Evolutionary conservation across 2,888 invertebrate species (phyloP), one percentile per base, ranked within the genome.

Genomic region (Stenoptilia bipunctidactyla): DNA sequence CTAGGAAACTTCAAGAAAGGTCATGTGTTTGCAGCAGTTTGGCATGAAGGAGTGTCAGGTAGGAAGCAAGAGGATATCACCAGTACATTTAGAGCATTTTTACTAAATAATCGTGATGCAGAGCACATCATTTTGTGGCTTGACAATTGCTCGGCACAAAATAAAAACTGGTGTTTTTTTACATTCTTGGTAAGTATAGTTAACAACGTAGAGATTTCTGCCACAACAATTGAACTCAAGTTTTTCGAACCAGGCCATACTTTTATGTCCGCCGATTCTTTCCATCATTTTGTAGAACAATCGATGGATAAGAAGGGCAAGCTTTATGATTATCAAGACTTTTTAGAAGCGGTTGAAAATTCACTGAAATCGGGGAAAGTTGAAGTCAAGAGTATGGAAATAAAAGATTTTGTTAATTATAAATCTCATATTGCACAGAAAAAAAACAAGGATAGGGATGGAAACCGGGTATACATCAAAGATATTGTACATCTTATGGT

Each of bases 341-440:
- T 43, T 41, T 27, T 42, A 37, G 39, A 45, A 34, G 40, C 42
- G 25, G 45, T 42, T 40, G 15, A 36, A 38, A 34, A 20, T 15
- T 40, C 40, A 30, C 34, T 43, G 38, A 44, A 44, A 38, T 44
- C 44, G 40, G 41, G 41, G 40, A 44, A 44, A 39, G 41, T 42
- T 34, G 38, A 40, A 44, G 40, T 20, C 20, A 44, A 41, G 41
- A 40, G 35, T 36, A 44, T 44, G 44, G 41, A 41, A 40, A 38
- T 40, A 35, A 42, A 27, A 40, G 44, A 44, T 44, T 44, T 44
- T 42, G 12, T 40, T 38, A 44, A 42, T 44, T 44, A 38, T 40
- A 40, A 44, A 42, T 40, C 41, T 40, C 38, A 40, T 38, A 36
- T 42, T 38, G n/a, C 15, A 37, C 12, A 9, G n/a, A 30, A 40